Evolutionary conservation across 2,797 vertebrate genomes (phyloP).

Genomic region (Meda fulgida): DNA sequence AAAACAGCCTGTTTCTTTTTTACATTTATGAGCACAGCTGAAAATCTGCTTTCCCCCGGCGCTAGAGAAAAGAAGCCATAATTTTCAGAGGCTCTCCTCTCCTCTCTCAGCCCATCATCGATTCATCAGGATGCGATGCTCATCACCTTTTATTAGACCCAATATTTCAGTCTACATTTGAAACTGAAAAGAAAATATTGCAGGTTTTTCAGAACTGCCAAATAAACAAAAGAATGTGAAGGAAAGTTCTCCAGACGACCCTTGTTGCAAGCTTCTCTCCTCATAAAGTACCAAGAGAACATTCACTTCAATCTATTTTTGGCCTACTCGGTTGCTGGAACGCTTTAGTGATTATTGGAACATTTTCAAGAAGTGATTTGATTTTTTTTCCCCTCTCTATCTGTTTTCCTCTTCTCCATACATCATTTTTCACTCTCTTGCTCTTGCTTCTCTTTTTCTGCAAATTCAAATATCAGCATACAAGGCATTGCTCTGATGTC

Average conservation of each 20-base stretch:
- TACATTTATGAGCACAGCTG: constrained; percentile 21
- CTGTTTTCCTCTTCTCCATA: constrained; percentile 44
- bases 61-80: constrained; percentile 15
- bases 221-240: constrained; percentile 23
- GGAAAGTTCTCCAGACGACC: constrained; percentile 51
- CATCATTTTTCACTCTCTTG: constrained; percentile 34
- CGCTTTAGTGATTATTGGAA: constrained; percentile 63
- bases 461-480: constrained; percentile 53
- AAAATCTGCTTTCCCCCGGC: background rate
- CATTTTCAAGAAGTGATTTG: constrained; percentile 63
- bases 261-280: constrained; percentile 51
- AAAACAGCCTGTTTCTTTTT: background rate
- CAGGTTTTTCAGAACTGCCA: constrained; percentile 46
- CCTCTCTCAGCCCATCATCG: constrained; percentile 32
- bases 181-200: constrained; percentile 47
- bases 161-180: constrained; percentile 53
- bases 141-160: constrained; percentile 43
- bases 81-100: constrained; percentile 9
- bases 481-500: constrained; percentile 26
- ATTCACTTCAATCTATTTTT: constrained; percentile 60
- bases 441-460: constrained; percentile 33
- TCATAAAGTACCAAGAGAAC: constrained; percentile 57
- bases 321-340: constrained; percentile 53
- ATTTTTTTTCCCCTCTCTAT: constrained; percentile 28
- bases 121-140: constrained; percentile 50